Evolutionary conservation across 37 sponge, comb jelly and placozoan species (phyloP).

Genomic region (Agelas oroides): DNA sequence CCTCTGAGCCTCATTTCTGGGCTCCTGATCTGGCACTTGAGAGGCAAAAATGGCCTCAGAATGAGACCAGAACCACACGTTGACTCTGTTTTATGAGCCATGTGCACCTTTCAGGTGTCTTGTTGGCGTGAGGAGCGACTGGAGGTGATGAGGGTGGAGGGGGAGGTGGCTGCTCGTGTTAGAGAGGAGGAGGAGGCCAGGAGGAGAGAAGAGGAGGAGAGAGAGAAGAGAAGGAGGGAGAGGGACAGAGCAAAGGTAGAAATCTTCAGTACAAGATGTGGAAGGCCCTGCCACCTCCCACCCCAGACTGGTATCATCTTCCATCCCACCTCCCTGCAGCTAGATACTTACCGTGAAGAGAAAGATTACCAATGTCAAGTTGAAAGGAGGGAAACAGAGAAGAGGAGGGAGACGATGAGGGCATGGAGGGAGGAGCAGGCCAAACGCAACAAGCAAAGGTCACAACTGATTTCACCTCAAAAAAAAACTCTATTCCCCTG

Average conservation of each 20-base stretch:
- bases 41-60: no score
- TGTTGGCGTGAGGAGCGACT: conserved; percentile 45
- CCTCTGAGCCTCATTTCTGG: no score
- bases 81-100: no score
- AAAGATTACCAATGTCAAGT: background rate
- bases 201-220: background rate
- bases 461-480: no score
- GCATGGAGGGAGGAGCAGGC: background rate
- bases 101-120: conserved; percentile 39
- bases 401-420: background rate
- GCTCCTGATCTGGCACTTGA: no score
- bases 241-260: background rate
- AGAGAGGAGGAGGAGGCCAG: conserved; percentile 26
- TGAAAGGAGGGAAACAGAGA: background rate
- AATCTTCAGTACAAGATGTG: no score
- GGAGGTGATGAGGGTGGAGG: conserved; percentile 9
- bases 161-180: background rate
- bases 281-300: background rate
- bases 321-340: background rate
- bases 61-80: no score
- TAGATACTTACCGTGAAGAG: background rate
- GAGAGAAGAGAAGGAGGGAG: background rate
- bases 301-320: background rate
- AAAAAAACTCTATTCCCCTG: no score
- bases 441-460: background rate